Conservation (phyloP, 2,888 invertebrate genomes). For the Drosophila pseudotalamancana region DNA sequence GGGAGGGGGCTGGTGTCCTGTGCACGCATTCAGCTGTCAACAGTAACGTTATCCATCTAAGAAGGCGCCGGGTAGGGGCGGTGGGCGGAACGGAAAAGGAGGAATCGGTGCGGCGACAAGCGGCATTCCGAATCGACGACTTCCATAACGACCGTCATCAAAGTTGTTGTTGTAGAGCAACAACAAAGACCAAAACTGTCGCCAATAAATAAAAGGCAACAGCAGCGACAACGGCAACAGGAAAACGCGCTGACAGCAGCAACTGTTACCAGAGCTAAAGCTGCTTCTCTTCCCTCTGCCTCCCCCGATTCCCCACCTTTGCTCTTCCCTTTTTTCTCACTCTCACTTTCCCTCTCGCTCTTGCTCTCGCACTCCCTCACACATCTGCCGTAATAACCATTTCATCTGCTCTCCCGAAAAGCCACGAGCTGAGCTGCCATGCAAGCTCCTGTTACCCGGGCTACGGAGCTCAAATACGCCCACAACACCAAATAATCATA, state of each 20-base stretch:
- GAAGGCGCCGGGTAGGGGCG: not conserved
- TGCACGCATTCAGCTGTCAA: constrained; percentile 67
- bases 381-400: constrained; percentile 46
- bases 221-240: constrained; percentile 32
- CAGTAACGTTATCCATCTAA: constrained; percentile 68
- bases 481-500: constrained; percentile 32
- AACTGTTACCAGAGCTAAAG: constrained; percentile 39
- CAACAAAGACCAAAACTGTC: constrained; percentile 52
- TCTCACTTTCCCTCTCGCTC: not conserved
- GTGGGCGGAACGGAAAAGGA: not conserved
- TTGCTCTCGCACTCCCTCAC: not conserved
- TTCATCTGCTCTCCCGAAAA: constrained; percentile 43
- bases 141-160: constrained; percentile 75
- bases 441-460: constrained; percentile 32
- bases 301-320: not conserved
- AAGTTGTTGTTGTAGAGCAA: constrained; percentile 60
- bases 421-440: constrained; percentile 22
- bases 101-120: constrained; percentile 31
- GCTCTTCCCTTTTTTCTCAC: not conserved
- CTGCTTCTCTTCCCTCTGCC: not conserved
- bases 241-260: constrained; percentile 70
- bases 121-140: constrained; percentile 67
- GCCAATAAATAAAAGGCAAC: constrained; percentile 62
- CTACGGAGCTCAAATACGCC: constrained; percentile 21
- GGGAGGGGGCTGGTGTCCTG: not conserved